Percentiles rank a stretch among this genome's conserved stretches.
Conservation (phyloP, 2,797 vertebrate genomes). For the Gadopsis marmoratus region DNA sequence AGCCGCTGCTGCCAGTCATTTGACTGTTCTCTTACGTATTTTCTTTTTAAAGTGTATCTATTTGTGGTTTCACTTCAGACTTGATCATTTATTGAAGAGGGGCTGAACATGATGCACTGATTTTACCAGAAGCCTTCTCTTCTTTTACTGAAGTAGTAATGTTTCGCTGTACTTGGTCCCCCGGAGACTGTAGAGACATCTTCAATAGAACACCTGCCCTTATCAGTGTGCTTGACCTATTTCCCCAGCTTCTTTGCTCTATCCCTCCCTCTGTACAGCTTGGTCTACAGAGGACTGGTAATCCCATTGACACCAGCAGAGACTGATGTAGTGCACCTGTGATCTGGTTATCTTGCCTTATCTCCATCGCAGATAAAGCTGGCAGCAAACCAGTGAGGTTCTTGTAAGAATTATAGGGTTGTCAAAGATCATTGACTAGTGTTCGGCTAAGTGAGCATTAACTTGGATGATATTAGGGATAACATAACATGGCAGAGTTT, state of each 20-base stretch:
- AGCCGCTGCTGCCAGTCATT: no score
- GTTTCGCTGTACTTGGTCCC: slow-evolving; percentile 57
- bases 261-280: slow-evolving; percentile 54
- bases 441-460: slow-evolving; percentile 41
- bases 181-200: slow-evolving; percentile 76
- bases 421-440: slow-evolving; percentile 47
- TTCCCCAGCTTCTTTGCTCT: slow-evolving; percentile 71
- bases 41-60: no score
- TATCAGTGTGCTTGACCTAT: slow-evolving; percentile 82
- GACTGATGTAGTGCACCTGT: slow-evolving; percentile 74
- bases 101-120: slow-evolving; percentile 25
- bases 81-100: slow-evolving; percentile 24
- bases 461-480: slow-evolving; percentile 37
- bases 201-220: slow-evolving; percentile 80
- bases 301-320: slow-evolving; percentile 76
- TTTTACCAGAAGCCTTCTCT: slow-evolving; percentile 34
- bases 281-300: slow-evolving; percentile 71
- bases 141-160: slow-evolving; percentile 55
- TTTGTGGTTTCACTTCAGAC: slow-evolving; percentile 5
- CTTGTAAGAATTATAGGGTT: slow-evolving; percentile 47
- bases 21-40: no score
- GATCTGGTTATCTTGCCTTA: slow-evolving; percentile 73
- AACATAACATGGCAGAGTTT: slow-evolving; percentile 32
- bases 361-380: slow-evolving; percentile 57
- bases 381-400: slow-evolving; percentile 33